These are phyloP conservation scores for Axinella damicornis DNA, from an alignment of 37 sponge, comb jelly and placozoan species.

Conservation along the genomic window DNA sequence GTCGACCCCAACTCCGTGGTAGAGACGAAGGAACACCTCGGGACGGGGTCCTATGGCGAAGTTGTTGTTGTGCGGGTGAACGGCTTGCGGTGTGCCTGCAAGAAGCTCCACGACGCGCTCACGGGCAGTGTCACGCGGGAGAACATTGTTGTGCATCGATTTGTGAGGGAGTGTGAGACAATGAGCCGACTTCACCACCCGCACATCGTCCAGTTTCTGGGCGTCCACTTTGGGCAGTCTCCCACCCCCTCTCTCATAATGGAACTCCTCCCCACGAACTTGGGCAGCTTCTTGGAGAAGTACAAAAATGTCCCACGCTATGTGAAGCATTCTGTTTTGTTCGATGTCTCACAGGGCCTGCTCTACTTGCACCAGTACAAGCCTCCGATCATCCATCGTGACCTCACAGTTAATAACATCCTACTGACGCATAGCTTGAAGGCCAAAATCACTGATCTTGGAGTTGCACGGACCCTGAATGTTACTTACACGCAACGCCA, in stretches of 20 bases:
- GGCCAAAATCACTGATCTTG: no score
- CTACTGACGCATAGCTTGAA: no score
- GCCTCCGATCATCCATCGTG: no score
- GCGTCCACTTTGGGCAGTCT: conserved; percentile 13
- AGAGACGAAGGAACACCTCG: conserved; percentile 18
- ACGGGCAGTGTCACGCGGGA: not conserved
- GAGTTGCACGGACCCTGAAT: no score
- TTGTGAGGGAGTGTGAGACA: conserved; percentile 8
- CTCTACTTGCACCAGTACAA: not conserved
- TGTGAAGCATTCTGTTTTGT: not conserved
- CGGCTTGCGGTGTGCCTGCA: conserved; percentile 34
- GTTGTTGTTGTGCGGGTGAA: not conserved
- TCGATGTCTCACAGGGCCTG: not conserved
- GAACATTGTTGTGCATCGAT: not conserved
- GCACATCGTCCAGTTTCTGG: conserved; percentile 43
- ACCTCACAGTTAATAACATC: no score
- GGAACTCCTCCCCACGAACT: not conserved
- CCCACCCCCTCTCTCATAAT: not conserved
- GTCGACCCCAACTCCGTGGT: no score
- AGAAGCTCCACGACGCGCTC: conserved; percentile 21
- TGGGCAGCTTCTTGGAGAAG: not conserved
- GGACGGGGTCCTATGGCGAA: conserved; percentile 6
- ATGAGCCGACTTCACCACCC: conserved; percentile 40
- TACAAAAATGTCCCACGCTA: not conserved
- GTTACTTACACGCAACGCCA: no score